Conservation (phyloP, 2,888 invertebrate genomes). For the Drepanosiphum platanoidis region DNA sequence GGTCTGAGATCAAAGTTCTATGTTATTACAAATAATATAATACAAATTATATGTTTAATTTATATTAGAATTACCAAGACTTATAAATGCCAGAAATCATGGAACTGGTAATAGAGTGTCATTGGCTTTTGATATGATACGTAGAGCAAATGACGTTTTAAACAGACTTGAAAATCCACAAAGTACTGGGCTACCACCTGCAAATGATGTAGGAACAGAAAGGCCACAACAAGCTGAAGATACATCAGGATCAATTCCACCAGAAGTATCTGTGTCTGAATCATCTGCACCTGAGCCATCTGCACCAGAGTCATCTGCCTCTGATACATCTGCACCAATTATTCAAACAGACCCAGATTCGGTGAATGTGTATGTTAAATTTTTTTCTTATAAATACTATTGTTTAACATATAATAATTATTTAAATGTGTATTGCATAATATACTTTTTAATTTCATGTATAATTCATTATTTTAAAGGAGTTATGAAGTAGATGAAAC, state of each 20-base stretch:
- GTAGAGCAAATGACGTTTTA: constrained; percentile 68
- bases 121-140: constrained; percentile 67
- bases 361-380: constrained; percentile 48
- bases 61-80: constrained; percentile 32
- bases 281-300: constrained; percentile 44
- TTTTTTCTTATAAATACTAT: not conserved
- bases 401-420: no score
- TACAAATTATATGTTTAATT: not conserved
- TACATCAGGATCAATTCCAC: constrained; percentile 63
- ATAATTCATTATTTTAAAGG: constrained; percentile 4
- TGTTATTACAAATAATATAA: not conserved
- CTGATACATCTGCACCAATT: constrained; percentile 60
- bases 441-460: no score
- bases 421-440: not conserved
- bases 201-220: constrained; percentile 65
- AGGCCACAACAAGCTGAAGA: constrained; percentile 12
- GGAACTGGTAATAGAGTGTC: constrained; percentile 63
- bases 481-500: constrained; percentile 58
- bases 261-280: constrained; percentile 66
- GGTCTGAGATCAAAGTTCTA: no score
- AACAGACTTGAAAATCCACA: constrained; percentile 68
- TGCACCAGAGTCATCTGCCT: constrained; percentile 66
- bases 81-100: constrained; percentile 23
- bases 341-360: constrained; percentile 46
- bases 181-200: not conserved